A percentile compares a stretch with the other conserved stretches of the same genome.
phyloP scores from a whole-genome alignment of 2,888 invertebrate genomes.

The Shargacucullia verbasci region DNA sequence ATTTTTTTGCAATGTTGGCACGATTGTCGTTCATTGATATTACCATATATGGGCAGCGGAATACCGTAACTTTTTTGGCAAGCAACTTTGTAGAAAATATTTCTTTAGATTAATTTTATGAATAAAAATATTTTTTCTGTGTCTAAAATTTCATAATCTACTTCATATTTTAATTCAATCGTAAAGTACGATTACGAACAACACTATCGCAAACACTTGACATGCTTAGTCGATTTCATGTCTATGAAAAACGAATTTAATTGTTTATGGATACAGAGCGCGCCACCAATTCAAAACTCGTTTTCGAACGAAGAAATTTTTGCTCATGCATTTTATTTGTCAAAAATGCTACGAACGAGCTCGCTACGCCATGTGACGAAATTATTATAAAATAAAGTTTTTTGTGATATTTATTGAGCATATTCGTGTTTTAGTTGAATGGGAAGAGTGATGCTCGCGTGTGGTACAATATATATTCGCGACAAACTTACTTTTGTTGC shows the following conservation, averaged over 20 bases:
- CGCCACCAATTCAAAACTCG: slow-evolving; percentile 17
- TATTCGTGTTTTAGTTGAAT: slow-evolving; percentile 54
- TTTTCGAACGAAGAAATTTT: slow-evolving; percentile 43
- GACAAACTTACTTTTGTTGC: slow-evolving; percentile 58
- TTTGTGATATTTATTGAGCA: slow-evolving; percentile 43
- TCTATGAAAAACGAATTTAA: slow-evolving; percentile 1
- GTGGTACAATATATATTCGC: slow-evolving; percentile 49
- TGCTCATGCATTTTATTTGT: slow-evolving; percentile 50
- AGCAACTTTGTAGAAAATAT: background rate
- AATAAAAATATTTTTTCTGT: too few species aligned
- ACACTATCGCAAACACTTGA: too few species aligned
- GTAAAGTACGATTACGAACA: background rate
- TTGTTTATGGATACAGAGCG: slow-evolving; percentile 2
- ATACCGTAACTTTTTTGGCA: slow-evolving; percentile 26
- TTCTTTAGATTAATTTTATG: background rate
- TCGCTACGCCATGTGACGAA: slow-evolving; percentile 62
- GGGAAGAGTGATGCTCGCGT: slow-evolving; percentile 61
- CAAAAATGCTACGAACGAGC: slow-evolving; percentile 64
- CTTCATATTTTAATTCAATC: background rate
- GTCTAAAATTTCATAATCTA: too few species aligned
- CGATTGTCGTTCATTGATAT: slow-evolving; percentile 65
- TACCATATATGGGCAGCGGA: slow-evolving; percentile 75
- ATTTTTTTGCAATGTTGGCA: slow-evolving; percentile 72
- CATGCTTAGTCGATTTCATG: slow-evolving; percentile 4
- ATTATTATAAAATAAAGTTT: slow-evolving; percentile 52